Evolutionary conservation across 2,797 vertebrate species (phyloP).

Genomic region (Sebastes oblongus): DNA sequence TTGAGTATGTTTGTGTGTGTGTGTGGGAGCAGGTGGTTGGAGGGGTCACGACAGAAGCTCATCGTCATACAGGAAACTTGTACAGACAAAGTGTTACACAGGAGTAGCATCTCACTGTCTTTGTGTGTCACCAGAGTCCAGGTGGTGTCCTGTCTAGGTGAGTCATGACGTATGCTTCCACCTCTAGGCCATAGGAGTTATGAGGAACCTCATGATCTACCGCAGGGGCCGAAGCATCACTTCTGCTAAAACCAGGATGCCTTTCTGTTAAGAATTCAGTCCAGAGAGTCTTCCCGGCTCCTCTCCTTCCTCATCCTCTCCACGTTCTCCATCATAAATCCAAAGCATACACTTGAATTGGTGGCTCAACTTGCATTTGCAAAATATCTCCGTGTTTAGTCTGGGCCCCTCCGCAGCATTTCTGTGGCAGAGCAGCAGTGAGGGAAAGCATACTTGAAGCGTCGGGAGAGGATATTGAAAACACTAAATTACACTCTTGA

Average conservation of each 20-base stretch:
- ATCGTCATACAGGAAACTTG: conserved; percentile 51
- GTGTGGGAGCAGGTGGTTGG: background rate
- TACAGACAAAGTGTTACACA: conserved; percentile 20
- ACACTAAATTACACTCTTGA: conserved; percentile 53
- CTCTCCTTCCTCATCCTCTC: background rate
- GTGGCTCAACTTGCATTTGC: conserved; percentile 20
- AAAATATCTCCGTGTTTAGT: conserved; percentile 51
- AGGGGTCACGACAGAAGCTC: conserved; percentile 22
- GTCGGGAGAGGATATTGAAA: conserved; percentile 53
- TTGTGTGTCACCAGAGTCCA: conserved; percentile 54
- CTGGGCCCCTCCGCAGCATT: conserved; percentile 40
- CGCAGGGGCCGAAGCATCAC: background rate
- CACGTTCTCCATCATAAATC: conserved; percentile 25
- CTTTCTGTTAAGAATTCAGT: background rate
- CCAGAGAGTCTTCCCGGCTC: background rate
- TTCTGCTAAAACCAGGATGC: background rate
- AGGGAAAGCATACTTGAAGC: conserved; percentile 46
- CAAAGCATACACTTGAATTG: conserved; percentile 9
- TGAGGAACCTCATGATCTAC: conserved; percentile 1
- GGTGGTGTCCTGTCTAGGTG: conserved; percentile 59
- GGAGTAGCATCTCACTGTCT: background rate
- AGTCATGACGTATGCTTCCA: conserved; percentile 37
- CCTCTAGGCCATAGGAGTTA: conserved; percentile 9
- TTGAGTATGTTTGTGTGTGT: conserved; percentile 20
- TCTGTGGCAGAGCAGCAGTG: conserved; percentile 52